Evolutionary conservation across 1,140 invertebrate species (phyloP).

Genomic region (Bemisia tabaci): DNA sequence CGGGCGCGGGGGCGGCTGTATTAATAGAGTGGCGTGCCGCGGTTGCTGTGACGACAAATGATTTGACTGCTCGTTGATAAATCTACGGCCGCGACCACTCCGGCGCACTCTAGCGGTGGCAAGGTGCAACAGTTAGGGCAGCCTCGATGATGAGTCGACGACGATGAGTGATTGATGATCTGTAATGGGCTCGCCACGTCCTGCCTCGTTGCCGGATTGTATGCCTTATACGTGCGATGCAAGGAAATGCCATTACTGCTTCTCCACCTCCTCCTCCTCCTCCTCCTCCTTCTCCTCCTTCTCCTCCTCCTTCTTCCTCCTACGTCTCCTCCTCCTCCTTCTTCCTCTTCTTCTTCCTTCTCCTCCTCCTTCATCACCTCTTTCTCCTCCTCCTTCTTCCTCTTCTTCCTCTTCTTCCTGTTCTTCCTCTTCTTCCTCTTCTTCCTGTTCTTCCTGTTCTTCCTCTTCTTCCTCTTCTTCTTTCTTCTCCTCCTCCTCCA

Average conservation of each 20-base stretch:
- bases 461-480: neutral
- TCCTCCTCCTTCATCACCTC: no score
- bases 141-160: neutral
- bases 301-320: neutral
- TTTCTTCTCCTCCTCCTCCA: neutral
- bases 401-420: neutral
- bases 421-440: no score
- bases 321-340: no score
- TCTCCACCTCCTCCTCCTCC: neutral
- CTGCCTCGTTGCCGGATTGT: no score
- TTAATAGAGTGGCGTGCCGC: no score
- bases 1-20: no score
- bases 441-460: no score
- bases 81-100: neutral
- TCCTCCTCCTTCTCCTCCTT: neutral
- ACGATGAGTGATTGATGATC: neutral
- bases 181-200: neutral
- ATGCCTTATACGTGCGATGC: no score
- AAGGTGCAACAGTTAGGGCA: neutral
- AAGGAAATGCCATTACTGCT: no score
- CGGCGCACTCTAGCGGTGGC: no score
- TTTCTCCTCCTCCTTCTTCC: constrained; percentile 1
- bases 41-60: neutral
- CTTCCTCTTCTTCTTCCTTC: neutral
- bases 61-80: neutral